Conservation (phyloP, 2,797 vertebrate species). For the Danionella dracula region DNA sequence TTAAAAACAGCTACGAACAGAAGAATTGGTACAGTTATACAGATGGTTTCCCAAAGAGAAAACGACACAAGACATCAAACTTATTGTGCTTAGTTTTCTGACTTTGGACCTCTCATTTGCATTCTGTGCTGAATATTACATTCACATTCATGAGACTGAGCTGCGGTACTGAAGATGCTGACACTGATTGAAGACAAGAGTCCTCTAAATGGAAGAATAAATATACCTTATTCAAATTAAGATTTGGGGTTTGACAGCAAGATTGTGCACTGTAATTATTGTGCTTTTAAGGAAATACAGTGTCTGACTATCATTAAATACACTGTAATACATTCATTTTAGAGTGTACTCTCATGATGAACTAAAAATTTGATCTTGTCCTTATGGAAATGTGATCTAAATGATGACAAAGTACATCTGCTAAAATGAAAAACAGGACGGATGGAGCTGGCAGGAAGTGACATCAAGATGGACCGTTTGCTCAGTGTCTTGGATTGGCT, state of each 20-base stretch:
- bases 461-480: not conserved
- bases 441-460: not conserved
- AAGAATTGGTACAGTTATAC: not conserved
- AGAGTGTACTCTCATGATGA: not conserved
- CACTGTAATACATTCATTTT: not conserved
- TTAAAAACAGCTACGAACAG: not conserved
- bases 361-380: too few relatives aligned
- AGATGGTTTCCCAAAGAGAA: too few relatives aligned
- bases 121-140: not conserved
- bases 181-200: too few relatives aligned
- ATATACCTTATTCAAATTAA: not conserved
- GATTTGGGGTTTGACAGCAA: not conserved
- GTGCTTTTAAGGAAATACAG: not conserved
- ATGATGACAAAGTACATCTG: too few relatives aligned
- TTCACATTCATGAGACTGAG: not conserved
- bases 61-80: not conserved
- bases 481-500: conserved; percentile 43
- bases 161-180: too few relatives aligned
- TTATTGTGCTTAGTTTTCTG: not conserved
- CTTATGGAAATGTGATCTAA: too few relatives aligned
- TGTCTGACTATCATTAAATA: not conserved
- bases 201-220: too few relatives aligned
- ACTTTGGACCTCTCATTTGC: not conserved
- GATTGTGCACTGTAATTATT: not conserved
- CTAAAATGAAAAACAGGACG: not conserved